Percentiles rank a stretch among this genome's conserved stretches.
Evolutionary conservation across 2,113 vertebrate genomes (phyloP).

Genomic region (Trichechus manatus): DNA sequence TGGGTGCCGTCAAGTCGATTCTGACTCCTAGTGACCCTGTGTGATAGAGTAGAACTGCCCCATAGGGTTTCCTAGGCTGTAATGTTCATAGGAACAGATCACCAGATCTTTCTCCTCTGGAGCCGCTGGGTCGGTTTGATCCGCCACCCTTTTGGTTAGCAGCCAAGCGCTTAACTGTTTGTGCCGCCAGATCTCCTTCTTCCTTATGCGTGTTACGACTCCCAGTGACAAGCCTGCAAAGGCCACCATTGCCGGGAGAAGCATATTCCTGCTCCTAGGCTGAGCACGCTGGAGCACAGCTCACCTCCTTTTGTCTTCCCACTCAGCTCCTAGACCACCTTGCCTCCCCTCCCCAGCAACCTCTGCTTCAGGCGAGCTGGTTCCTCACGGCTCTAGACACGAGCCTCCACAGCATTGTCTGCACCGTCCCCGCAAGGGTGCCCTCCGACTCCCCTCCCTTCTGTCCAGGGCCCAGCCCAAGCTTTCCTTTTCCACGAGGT

Average conservation of each 20-base stretch:
- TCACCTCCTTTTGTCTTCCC: not conserved
- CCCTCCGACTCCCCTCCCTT: not conserved
- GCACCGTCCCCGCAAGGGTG: accelerated
- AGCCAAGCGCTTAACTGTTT: no score
- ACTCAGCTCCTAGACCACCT: not conserved
- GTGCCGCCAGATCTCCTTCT: no score
- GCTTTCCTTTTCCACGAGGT: not conserved
- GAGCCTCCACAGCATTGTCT: accelerated
- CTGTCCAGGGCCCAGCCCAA: not conserved
- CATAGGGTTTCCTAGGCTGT: no score
- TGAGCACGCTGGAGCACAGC: not conserved
- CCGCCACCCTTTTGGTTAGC: no score
- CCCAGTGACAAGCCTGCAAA: not conserved
- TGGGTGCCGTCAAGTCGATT: no score
- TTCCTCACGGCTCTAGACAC: no score
- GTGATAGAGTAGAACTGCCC: no score
- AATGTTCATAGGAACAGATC: no score
- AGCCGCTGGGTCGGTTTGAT: no score
- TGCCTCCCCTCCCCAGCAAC: accelerated
- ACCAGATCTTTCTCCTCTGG: no score
- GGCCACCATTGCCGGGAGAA: not conserved
- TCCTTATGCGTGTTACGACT: accelerated
- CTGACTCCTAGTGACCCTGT: no score
- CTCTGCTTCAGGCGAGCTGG: not conserved
- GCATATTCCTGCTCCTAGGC: not conserved